phyloP scores from a whole-genome alignment of 2,888 invertebrate species.

The Trilocha varians region DNA sequence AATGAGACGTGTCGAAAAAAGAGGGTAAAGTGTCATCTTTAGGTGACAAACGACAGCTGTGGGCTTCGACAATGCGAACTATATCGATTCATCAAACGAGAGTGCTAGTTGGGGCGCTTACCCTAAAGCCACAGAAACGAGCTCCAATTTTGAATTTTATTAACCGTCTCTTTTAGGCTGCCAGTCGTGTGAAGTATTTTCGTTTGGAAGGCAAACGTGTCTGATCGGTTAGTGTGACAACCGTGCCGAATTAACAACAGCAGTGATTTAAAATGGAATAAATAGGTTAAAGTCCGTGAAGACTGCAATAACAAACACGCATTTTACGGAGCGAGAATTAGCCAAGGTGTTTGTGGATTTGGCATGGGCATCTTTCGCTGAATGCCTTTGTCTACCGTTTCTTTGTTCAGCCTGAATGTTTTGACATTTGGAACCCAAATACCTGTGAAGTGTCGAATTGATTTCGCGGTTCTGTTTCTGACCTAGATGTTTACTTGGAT shows the following conservation, averaged over 20 bases:
- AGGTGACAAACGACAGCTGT: slow-evolving; percentile 67
- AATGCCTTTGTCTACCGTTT: slow-evolving; percentile 22
- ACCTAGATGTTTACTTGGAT: not conserved
- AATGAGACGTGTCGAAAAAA: slow-evolving; percentile 61
- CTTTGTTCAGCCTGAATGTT: slow-evolving; percentile 16
- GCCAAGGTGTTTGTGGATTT: slow-evolving; percentile 46
- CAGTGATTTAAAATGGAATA: slow-evolving; percentile 63
- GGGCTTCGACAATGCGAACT: slow-evolving; percentile 52
- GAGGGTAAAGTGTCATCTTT: slow-evolving; percentile 60
- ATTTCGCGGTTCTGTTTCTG: not conserved
- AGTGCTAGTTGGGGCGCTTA: slow-evolving; percentile 45
- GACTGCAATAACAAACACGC: slow-evolving; percentile 61
- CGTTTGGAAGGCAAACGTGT: slow-evolving; percentile 30
- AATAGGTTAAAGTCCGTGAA: slow-evolving; percentile 63
- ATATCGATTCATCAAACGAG: slow-evolving; percentile 60
- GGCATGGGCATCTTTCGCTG: slow-evolving; percentile 35
- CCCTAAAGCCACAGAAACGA: slow-evolving; percentile 38
- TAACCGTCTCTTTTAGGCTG: not conserved
- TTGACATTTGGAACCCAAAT: not conserved
- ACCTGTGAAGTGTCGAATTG: not conserved
- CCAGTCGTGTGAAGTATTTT: slow-evolving; percentile 3
- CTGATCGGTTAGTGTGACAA: slow-evolving; percentile 48
- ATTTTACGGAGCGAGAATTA: slow-evolving; percentile 58
- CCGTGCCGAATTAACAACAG: slow-evolving; percentile 60
- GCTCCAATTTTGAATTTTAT: slow-evolving; percentile 1